A percentile compares a stretch with the other conserved stretches of the same genome.
Evolutionary conservation across 92 coral and sea anemone species (phyloP).

Genomic region (Siderastrea radians): DNA sequence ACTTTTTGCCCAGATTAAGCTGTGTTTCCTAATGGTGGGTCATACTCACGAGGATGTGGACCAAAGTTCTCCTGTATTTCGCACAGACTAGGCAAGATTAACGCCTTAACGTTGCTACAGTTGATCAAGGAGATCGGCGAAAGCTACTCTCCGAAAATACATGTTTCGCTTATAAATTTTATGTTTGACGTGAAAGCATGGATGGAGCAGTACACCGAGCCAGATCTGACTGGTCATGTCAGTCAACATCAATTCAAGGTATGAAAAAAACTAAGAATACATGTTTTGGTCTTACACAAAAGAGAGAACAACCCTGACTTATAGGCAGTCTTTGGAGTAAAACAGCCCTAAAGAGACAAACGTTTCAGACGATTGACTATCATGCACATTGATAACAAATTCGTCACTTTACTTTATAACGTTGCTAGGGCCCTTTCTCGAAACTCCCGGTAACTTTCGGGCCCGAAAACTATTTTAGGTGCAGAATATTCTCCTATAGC

Average conservation of each 20-base stretch:
- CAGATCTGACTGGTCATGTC: neutral
- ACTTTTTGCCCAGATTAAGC: neutral
- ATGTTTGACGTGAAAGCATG: conserved; percentile 1
- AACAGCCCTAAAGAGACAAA: no score
- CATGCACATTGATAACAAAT: no score
- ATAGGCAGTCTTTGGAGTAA: no score
- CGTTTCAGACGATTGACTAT: no score
- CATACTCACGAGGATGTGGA: neutral
- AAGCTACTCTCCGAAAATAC: neutral
- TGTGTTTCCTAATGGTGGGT: neutral
- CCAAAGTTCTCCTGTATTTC: neutral
- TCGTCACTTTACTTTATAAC: no score
- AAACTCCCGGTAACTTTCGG: no score
- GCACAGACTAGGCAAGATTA: neutral
- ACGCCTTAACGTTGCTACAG: neutral
- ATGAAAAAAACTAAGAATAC: no score
- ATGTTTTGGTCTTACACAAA: no score
- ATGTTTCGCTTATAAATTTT: neutral
- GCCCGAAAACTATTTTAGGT: no score
- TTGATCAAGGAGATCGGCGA: neutral
- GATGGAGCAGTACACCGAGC: neutral
- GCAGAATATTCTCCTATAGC: no score
- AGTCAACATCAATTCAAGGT: conserved; percentile 1
- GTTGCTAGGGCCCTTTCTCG: no score
- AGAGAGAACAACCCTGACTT: no score